Base-by-base conservation (phyloP, 2,797 vertebrate species). In the Alcedo atthis region DNA sequence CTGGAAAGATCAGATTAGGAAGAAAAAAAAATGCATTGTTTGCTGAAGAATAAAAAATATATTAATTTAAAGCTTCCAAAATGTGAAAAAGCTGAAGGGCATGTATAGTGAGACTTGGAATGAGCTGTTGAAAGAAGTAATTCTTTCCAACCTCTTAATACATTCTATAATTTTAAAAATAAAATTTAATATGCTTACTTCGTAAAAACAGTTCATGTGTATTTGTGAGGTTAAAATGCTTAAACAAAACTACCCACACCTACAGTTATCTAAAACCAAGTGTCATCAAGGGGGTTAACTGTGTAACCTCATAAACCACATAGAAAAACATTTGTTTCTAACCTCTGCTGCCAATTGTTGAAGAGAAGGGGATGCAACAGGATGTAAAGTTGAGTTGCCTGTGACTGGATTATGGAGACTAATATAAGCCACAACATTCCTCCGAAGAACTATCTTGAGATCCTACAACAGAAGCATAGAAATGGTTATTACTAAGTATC, bases 291-390 rank as follows among this genome's bases (percentile, higher is more conserved):
- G 8, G 13, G 3, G 10, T 67, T 83, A 77, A 51, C 4, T 5
- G 4, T 1, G 12, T 25, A 73, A 69, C 9, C 16, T 76, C 21
- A 24, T 69, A 79, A 92, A 49, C 3, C 8, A 10, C 33, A 5
- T 0, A 4, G 4, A 30, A 64, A 64, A 86, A 21, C 90, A 97
- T 93, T 96, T 97, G 74, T 98, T 98, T 83, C 93, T 96, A 91
- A 99, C 98, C 88, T 99, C 98, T 16, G 96, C 93, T 82, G 98
- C 97, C 90, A 99, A 96, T 28, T 99, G 98, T 81, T 98, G 98
- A 78, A 99, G 98, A 40, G 98, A 98, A 37, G 99, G 99, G 10
- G 99, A 99, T n/a, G 98, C 98, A 43, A 98, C 92, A 5, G 98
- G 97, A 59, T 95, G 89, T 6, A 99, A 97, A 55, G 97, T 98